phyloP scores from a whole-genome alignment of 2,113 vertebrate species.

The Acanthochromis polyacanthus region DNA sequence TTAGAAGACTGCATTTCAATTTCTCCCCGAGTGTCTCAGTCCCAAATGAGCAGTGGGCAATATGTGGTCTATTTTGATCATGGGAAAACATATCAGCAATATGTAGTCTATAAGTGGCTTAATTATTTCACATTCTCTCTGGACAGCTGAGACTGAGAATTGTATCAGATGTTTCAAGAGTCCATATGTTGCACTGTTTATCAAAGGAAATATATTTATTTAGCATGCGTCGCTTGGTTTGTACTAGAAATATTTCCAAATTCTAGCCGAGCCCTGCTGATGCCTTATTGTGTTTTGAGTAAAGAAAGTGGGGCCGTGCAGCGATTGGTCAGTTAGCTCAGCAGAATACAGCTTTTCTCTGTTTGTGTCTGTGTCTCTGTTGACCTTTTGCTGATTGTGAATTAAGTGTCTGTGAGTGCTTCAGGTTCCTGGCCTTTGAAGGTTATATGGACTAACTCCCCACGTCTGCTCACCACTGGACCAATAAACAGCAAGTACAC shows the following conservation, averaged over 20 bases:
- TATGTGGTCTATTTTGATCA: neutral
- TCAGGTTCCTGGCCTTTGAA: conserved; percentile 67
- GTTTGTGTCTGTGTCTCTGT: conserved; percentile 45
- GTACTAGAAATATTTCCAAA: conserved; percentile 27
- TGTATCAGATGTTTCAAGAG: neutral
- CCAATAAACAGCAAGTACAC: conserved; percentile 58
- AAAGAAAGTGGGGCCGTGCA: conserved; percentile 32
- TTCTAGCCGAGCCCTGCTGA: neutral
- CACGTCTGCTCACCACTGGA: conserved; percentile 43
- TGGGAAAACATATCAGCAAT: neutral
- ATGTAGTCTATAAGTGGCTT: too few relatives aligned
- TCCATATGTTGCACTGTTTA: neutral
- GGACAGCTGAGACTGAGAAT: too few relatives aligned
- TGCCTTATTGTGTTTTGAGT: conserved; percentile 42
- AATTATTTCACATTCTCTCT: too few relatives aligned
- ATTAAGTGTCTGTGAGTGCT: conserved; percentile 65
- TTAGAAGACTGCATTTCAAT: too few relatives aligned
- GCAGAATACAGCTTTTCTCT: conserved; percentile 44
- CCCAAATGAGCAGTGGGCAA: too few relatives aligned
- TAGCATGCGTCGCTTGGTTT: neutral
- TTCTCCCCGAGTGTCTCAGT: too few relatives aligned
- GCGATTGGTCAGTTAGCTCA: conserved; percentile 55
- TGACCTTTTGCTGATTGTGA: conserved; percentile 79
- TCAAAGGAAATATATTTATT: neutral
- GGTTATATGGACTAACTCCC: conserved; percentile 55